A percentile compares a stretch with the other conserved stretches of the same genome.
phyloP scores from a whole-genome alignment of 2,797 vertebrate species.

The Myripristis murdjan region DNA sequence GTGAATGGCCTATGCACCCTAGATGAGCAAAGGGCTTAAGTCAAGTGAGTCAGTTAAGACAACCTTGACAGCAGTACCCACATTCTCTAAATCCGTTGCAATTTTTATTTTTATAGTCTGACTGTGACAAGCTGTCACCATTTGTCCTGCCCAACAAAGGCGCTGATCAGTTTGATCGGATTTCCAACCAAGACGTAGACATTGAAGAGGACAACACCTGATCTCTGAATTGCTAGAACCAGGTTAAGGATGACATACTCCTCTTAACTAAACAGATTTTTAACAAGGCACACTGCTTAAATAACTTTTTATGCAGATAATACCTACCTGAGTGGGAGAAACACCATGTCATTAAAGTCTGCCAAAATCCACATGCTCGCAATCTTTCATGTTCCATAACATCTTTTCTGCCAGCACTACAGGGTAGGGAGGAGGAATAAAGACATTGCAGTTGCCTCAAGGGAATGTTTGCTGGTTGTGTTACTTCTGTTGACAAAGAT shows the following conservation, averaged over 20 bases:
- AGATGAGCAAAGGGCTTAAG: too few relatives aligned
- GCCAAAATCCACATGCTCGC: constrained; percentile 67
- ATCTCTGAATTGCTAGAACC: too few relatives aligned
- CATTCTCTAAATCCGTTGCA: too few relatives aligned
- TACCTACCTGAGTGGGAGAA: constrained; percentile 62
- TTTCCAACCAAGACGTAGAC: too few relatives aligned
- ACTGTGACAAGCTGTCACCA: too few relatives aligned
- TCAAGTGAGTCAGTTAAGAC: too few relatives aligned
- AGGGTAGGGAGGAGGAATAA: constrained; percentile 44
- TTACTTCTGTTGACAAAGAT: constrained; percentile 71
- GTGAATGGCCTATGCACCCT: too few relatives aligned
- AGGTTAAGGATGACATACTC: constrained; percentile 1
- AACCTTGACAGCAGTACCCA: too few relatives aligned
- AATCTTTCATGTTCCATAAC: constrained; percentile 59
- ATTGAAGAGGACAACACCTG: too few relatives aligned
- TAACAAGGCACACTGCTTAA: constrained; percentile 32
- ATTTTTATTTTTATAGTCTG: too few relatives aligned
- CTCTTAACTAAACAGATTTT: constrained; percentile 47
- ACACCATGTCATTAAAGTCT: constrained; percentile 65
- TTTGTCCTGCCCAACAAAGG: too few relatives aligned
- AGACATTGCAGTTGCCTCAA: constrained; percentile 57
- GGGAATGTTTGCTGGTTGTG: constrained; percentile 66
- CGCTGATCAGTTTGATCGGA: too few relatives aligned
- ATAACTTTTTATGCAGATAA: constrained; percentile 56
- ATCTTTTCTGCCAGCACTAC: constrained; percentile 41